Conservation (phyloP, 2,797 vertebrate species). For the Eurystomus glaucurus region DNA sequence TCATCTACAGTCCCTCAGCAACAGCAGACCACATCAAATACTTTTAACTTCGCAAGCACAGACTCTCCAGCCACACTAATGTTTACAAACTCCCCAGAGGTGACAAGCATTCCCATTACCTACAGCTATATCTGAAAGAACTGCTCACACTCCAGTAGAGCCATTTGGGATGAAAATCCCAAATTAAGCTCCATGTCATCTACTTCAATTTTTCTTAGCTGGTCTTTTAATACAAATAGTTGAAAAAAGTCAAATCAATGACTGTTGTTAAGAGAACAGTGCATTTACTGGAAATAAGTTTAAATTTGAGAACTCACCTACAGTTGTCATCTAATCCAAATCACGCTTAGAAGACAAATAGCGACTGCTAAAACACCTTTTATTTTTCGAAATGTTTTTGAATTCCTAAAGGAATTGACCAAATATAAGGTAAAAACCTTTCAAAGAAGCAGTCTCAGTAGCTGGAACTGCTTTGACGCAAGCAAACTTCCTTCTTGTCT, state of each 20-base stretch:
- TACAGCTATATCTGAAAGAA: not conserved
- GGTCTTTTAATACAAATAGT: not conserved
- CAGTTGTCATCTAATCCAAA: not conserved
- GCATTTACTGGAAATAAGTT: not conserved
- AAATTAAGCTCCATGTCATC: not conserved
- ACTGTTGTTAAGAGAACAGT: not conserved
- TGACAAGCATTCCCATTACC: not conserved
- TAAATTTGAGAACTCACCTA: conserved; percentile 29
- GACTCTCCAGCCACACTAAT: not conserved
- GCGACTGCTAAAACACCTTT: not conserved
- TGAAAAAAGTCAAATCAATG: not conserved
- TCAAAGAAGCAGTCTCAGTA: not conserved
- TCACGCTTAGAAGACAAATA: not conserved
- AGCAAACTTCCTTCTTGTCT: not conserved
- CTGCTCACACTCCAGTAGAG: not conserved
- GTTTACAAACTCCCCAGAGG: not conserved
- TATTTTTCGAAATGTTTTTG: not conserved
- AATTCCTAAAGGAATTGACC: not conserved
- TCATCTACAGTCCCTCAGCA: not conserved
- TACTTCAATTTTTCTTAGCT: not conserved
- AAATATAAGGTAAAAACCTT: not conserved
- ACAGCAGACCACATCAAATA: not conserved
- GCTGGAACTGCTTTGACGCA: not conserved
- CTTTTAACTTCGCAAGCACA: not conserved
- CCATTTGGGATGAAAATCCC: not conserved